phyloP scores from a whole-genome alignment of 2,888 invertebrate genomes.

The Gastracanthus pulcherrimus region DNA sequence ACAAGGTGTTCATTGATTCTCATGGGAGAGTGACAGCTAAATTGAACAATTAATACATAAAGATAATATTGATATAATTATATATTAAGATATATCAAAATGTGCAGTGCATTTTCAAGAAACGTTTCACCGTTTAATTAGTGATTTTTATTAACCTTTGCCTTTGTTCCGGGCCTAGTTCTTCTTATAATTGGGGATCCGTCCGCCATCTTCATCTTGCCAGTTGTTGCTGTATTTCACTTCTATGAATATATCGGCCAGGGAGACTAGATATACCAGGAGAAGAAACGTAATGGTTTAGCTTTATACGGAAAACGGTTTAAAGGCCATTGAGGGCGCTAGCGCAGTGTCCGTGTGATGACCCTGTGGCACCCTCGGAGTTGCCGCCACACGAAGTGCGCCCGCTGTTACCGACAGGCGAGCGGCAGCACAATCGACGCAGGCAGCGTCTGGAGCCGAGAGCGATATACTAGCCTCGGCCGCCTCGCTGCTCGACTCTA shows the following conservation, averaged over 20 bases:
- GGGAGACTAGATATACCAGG: no score
- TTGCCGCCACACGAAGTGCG: no score
- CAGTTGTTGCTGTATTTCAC: neutral
- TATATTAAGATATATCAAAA: neutral
- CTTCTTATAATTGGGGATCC: slow-evolving; percentile 89
- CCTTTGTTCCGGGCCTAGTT: slow-evolving; percentile 94
- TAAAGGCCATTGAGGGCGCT: no score
- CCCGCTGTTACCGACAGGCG: no score
- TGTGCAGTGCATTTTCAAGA: neutral
- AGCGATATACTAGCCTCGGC: no score
- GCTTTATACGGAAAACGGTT: neutral
- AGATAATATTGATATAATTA: neutral
- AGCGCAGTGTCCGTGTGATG: no score
- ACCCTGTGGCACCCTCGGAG: no score
- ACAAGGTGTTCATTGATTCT: slow-evolving; percentile 61
- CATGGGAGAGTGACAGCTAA: slow-evolving; percentile 23
- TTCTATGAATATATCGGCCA: neutral
- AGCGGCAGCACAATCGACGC: no score
- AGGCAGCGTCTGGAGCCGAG: no score
- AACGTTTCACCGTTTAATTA: neutral
- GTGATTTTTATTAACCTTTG: slow-evolving; percentile 81
- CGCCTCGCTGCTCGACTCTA: no score
- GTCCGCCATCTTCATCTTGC: slow-evolving; percentile 90
- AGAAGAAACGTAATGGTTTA: neutral
- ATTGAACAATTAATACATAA: neutral